Evolutionary conservation across 1,140 invertebrate species (phyloP).

Genomic region (Megathymus violae): DNA sequence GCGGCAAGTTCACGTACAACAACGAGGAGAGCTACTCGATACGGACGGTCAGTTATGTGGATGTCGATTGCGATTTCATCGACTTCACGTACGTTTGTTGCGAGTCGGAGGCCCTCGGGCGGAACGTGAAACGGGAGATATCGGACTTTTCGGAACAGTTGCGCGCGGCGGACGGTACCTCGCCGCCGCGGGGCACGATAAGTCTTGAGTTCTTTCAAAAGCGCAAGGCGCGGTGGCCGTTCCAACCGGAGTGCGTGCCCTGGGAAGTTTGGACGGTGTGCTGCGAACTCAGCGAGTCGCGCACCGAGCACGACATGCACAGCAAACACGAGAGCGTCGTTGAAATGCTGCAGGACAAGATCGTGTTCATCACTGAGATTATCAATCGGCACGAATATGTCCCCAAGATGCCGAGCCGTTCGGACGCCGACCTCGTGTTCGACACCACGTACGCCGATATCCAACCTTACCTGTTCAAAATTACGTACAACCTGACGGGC

Average conservation of each 20-base stretch:
- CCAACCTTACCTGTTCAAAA: conserved; percentile 97
- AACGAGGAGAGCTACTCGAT: conserved; percentile 97
- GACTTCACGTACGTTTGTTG: conserved; percentile 98
- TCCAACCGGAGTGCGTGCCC: conserved; percentile 94
- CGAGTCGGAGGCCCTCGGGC: conserved; percentile 91
- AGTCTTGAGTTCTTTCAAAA: conserved; percentile 98
- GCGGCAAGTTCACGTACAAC: conserved; percentile 98
- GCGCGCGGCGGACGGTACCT: conserved; percentile 88
- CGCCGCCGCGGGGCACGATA: conserved; percentile 89
- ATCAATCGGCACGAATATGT: conserved; percentile 98
- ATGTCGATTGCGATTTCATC: conserved; percentile 98
- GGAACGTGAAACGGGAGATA: conserved; percentile 91
- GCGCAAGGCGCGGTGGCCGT: conserved; percentile 94
- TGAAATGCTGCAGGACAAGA: conserved; percentile 95
- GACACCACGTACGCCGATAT: conserved; percentile 96
- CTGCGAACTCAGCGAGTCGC: conserved; percentile 93
- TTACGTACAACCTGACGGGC: conserved; percentile 90
- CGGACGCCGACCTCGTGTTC: conserved; percentile 96
- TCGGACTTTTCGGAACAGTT: conserved; percentile 93
- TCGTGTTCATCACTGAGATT: conserved; percentile 96
- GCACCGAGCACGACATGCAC: conserved; percentile 95
- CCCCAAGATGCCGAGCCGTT: conserved; percentile 96
- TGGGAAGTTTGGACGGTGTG: conserved; percentile 99
- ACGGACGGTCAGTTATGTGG: conserved; percentile 96
- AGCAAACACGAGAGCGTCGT: conserved; percentile 94